A percentile compares a stretch with the other conserved stretches of the same genome.
Conservation (phyloP, 2,113 vertebrate genomes). For the Cochlearius cochlearius region DNA sequence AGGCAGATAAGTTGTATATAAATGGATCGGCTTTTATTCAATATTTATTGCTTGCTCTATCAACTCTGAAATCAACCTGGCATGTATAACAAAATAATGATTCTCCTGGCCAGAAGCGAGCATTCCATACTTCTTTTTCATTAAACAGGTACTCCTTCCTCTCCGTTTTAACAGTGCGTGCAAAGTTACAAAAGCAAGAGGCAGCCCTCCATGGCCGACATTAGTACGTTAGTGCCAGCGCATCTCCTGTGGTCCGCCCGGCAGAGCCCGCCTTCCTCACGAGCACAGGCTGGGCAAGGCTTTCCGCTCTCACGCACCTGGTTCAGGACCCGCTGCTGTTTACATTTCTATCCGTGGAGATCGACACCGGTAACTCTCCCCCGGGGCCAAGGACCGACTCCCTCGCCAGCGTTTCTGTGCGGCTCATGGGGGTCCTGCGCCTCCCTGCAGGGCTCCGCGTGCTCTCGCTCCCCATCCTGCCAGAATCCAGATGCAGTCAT, state of each 20-base stretch:
- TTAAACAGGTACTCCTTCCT: background rate
- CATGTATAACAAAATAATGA: constrained; percentile 21
- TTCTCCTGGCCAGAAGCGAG: background rate
- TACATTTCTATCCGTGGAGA: background rate
- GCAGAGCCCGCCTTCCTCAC: background rate
- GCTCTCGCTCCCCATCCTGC: background rate
- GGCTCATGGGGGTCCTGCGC: background rate
- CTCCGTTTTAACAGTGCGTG: background rate
- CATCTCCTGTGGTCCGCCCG: background rate
- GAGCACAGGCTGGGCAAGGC: background rate
- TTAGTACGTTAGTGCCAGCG: rapidly evolving
- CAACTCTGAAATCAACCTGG: constrained; percentile 16
- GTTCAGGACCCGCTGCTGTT: background rate
- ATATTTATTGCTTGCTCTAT: constrained; percentile 36
- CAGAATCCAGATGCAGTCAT: background rate
- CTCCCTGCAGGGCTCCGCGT: background rate
- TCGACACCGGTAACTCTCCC: background rate
- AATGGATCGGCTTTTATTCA: constrained; percentile 51
- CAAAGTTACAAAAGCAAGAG: background rate
- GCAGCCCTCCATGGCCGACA: background rate
- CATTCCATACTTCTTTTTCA: background rate
- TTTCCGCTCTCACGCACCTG: background rate
- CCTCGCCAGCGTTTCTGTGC: background rate
- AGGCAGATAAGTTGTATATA: background rate
- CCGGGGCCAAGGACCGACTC: background rate